Percentiles rank a stretch among this genome's conserved stretches.
Conservation (phyloP, 2,888 invertebrate species). For the Eudemis profundana region DNA sequence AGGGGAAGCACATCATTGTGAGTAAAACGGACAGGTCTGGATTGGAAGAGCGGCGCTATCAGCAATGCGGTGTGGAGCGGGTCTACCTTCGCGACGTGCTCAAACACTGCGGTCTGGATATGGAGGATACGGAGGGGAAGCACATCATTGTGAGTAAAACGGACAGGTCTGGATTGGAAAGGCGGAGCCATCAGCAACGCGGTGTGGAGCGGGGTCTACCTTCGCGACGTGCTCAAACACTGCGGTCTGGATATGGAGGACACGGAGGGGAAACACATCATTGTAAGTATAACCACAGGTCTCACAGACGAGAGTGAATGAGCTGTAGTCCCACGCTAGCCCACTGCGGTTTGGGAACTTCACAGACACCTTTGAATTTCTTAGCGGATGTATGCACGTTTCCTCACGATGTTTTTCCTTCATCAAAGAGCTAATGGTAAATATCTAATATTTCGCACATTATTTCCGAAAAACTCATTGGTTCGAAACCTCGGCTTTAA, state of each 20-base stretch:
- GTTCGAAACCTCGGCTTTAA: no score
- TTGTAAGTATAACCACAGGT: slow-evolving; percentile 86
- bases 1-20: slow-evolving; percentile 89
- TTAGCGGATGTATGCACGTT: no score
- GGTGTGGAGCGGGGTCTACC: slow-evolving; percentile 91
- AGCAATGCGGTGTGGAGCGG: slow-evolving; percentile 97
- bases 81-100: slow-evolving; percentile 90
- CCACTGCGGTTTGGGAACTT: no score
- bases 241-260: slow-evolving; percentile 87
- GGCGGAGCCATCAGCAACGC: slow-evolving; percentile 97
- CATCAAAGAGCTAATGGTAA: no score
- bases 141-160: slow-evolving; percentile 91
- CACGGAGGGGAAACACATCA: slow-evolving; percentile 86
- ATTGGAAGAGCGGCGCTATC: slow-evolving; percentile 96
- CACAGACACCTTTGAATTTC: no score
- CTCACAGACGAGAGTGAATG: no score
- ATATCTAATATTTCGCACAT: no score
- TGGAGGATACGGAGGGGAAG: slow-evolving; percentile 78
- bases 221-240: slow-evolving; percentile 89
- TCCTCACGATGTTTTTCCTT: no score
- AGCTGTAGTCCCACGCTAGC: no score
- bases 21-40: slow-evolving; percentile 92
- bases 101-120: slow-evolving; percentile 86
- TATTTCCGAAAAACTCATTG: no score
- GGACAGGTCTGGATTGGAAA: slow-evolving; percentile 96